Evolutionary conservation across 2,888 invertebrate species (phyloP), one percentile per base, ranked within the genome.

Genomic region (Mellilla xanthometata): DNA sequence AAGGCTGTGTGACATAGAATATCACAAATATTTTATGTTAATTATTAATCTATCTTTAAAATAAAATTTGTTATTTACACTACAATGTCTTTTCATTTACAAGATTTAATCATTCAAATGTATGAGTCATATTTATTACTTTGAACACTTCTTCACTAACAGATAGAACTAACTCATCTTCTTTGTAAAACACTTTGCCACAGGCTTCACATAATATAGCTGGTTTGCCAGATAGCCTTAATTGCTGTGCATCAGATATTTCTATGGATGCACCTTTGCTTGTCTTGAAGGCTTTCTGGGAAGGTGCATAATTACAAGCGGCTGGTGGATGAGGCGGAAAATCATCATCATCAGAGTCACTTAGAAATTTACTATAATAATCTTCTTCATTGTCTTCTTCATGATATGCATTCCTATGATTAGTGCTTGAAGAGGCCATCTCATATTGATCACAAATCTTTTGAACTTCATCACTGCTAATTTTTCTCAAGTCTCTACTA

Each of bases 151-250:
- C 54, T 50, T 74, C 65, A 56, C 63, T 59, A 32, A 78, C 72
- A 39, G 71, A 54, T 59, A 75, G 73, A 27, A 80, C 54, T 12
- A 78, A 53, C 32, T 71, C 64, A 62, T 88, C 82, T 52, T 73
- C 79, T 60, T 94, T 93, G 94, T 95, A 95, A 74, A 93, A 95
- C 36, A 94, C 87, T 72, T 93, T 94, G 0, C 95, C 96, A 81
- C 96, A 96, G 15, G 68, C 72, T 56, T 93, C 92, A 79, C 96
- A 96, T 22, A 95, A 79, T 58, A 92, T 92, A 67, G 93, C 95
- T 45, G 87, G 57, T 40, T 92, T 89, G 12, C 90, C 81, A 40
- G 81, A 76, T 59, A 84, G 59, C 36, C 89, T 75, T 12, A 88
- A 71, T 26, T 77, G 61, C 19, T 90, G 77, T 53, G 92, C 70